These are phyloP conservation scores for Syrista parreyssii DNA, from an alignment of 2,888 invertebrate genomes.

Conservation along the genomic window DNA sequence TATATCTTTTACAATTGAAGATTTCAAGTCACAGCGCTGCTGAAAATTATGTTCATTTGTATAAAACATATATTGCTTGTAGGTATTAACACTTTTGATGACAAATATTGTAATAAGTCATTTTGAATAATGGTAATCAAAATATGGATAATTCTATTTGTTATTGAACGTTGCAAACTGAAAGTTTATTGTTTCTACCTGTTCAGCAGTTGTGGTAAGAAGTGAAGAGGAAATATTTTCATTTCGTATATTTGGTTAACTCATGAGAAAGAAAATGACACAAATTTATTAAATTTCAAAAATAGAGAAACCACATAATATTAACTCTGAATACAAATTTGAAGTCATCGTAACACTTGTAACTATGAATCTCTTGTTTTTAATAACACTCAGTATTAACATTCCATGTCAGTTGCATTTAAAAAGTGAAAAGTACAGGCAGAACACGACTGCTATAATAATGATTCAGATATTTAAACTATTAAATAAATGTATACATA, in stretches of 20 bases:
- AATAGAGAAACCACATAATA: background rate
- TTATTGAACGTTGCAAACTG: slow-evolving; percentile 41
- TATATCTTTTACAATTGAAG: background rate
- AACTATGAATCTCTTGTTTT: background rate
- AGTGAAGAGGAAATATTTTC: background rate
- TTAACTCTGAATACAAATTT: background rate
- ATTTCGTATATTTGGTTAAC: background rate
- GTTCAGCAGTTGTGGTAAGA: background rate
- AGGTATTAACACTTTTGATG: background rate
- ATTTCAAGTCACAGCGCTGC: background rate
- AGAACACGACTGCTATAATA: background rate
- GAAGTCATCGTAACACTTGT: background rate
- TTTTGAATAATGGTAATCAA: slow-evolving; percentile 7
- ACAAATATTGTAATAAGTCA: background rate
- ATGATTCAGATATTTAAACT: background rate
- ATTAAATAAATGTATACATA: background rate
- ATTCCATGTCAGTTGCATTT: background rate
- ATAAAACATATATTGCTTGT: background rate
- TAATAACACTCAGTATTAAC: background rate
- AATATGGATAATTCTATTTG: slow-evolving; percentile 40
- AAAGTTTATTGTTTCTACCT: background rate
- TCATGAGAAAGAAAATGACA: background rate
- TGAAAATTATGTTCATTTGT: background rate
- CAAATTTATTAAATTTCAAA: background rate
- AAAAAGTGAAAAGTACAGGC: background rate